Conservation (phyloP, 2,113 vertebrate species). For the Gallinago undulata region DNA sequence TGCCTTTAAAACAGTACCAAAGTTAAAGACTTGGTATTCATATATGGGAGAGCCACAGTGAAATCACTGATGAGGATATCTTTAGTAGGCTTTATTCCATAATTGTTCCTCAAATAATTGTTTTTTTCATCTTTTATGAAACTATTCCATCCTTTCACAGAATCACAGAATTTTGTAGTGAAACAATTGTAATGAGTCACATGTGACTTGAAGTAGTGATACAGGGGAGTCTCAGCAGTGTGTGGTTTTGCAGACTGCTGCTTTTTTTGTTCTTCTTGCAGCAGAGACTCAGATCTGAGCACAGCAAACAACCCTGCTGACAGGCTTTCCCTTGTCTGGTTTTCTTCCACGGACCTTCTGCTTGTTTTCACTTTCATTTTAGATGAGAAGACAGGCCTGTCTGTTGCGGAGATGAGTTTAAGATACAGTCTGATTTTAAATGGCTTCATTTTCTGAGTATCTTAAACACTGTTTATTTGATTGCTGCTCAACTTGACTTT, state of each 20-base stretch:
- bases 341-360: background rate
- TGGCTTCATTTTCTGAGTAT: background rate
- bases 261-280: background rate
- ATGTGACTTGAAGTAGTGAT: background rate
- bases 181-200: background rate
- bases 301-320: background rate
- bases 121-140: background rate
- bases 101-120: background rate
- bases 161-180: too few relatives aligned
- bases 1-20: background rate
- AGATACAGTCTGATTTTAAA: background rate
- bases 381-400: background rate
- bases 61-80: background rate
- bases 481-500: background rate
- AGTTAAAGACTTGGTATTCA: background rate
- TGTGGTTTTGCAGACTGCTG: background rate
- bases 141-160: background rate
- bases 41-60: background rate
- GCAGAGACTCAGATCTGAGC: background rate
- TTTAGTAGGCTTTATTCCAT: background rate
- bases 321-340: background rate
- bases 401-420: background rate
- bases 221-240: background rate
- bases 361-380: background rate
- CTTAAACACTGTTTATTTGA: background rate